phyloP scores from a whole-genome alignment of 2,113 vertebrate genomes.

The Eudyptes chrysolophus region DNA sequence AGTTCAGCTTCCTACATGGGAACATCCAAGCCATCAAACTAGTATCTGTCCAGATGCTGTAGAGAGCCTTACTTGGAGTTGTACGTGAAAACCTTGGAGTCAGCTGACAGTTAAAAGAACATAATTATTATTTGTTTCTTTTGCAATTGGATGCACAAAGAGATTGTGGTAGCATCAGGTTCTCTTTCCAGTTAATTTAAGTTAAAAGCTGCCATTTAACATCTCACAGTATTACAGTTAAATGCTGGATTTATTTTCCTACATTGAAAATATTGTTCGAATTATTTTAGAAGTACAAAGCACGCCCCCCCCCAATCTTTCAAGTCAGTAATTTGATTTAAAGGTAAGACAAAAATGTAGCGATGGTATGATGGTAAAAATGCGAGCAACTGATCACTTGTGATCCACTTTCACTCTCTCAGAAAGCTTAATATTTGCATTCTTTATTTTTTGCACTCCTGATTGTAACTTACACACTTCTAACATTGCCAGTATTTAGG shows the following conservation, averaged over 20 bases:
- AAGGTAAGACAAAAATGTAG: not conserved
- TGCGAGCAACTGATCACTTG: not conserved
- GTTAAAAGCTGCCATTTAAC: constrained; percentile 1
- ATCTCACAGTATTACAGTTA: not conserved
- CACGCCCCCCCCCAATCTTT: not conserved
- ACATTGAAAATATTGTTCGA: not conserved
- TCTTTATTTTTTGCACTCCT: constrained; percentile 68
- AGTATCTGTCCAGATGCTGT: constrained; percentile 50
- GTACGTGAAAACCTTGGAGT: constrained; percentile 18
- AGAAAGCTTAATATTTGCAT: constrained; percentile 54
- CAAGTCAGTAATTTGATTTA: not conserved
- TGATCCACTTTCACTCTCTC: constrained; percentile 44
- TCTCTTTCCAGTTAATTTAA: not conserved
- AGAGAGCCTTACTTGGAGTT: constrained; percentile 48
- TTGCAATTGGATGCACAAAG: constrained; percentile 42
- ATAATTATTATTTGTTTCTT: not conserved
- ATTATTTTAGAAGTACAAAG: constrained; percentile 39
- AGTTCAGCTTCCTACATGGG: constrained; percentile 23
- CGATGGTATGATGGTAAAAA: constrained; percentile 6
- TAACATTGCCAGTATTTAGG: constrained; percentile 68
- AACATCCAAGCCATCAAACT: constrained; percentile 65
- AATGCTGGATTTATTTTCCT: constrained; percentile 41
- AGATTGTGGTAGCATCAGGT: constrained; percentile 46
- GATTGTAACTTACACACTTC: constrained; percentile 65
- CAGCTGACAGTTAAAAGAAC: constrained; percentile 31